These are phyloP conservation scores for Sigmodon hispidus DNA, from an alignment of 2,113 vertebrate species.

Conservation along the genomic window DNA sequence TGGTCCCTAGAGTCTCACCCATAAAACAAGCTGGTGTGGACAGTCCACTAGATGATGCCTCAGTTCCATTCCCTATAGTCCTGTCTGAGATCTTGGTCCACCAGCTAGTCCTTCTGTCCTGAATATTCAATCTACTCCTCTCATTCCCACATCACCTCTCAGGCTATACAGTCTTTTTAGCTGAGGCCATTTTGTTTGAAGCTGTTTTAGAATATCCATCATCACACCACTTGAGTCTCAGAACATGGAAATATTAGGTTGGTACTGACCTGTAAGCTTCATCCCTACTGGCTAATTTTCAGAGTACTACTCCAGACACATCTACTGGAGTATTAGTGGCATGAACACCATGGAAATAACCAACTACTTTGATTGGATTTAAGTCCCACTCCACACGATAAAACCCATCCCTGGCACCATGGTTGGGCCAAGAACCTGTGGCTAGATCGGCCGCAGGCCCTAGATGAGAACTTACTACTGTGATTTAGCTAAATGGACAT, in stretches of 20 bases:
- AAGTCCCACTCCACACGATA: not conserved
- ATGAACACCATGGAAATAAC: not conserved
- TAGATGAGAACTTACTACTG: not conserved
- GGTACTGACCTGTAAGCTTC: not conserved
- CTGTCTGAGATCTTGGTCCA: not conserved
- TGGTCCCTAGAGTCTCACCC: not conserved
- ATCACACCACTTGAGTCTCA: not conserved
- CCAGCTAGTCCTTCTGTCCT: not conserved
- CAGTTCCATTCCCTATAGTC: not conserved
- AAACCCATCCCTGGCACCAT: not conserved
- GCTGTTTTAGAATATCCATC: constrained; percentile 1
- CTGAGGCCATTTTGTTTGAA: not conserved
- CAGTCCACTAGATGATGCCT: not conserved
- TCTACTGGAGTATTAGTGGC: not conserved
- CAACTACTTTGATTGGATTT: not conserved
- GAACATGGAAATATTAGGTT: not conserved
- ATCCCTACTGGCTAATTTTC: not conserved
- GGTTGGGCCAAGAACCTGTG: not conserved
- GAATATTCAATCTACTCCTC: not conserved
- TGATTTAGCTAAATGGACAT: not conserved
- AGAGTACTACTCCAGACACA: not conserved
- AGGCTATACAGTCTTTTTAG: not conserved
- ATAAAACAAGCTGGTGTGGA: not conserved
- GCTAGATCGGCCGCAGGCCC: not conserved
- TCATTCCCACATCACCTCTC: not conserved